phyloP scores from a whole-genome alignment of 2,113 vertebrate genomes.

The Ardeotis arabs region DNA sequence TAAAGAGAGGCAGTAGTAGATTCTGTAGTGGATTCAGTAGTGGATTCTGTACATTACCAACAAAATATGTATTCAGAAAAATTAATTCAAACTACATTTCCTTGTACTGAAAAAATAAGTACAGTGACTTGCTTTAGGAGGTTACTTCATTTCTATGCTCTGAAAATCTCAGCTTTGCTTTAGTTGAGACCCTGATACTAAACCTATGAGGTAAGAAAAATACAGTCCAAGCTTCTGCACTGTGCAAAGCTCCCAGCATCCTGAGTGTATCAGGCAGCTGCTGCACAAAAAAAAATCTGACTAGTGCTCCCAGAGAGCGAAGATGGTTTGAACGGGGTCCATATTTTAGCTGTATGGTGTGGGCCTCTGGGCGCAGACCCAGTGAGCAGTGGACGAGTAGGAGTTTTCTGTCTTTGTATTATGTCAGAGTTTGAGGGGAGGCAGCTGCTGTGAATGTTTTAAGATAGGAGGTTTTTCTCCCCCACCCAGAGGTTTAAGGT shows the following conservation, averaged over 20 bases:
- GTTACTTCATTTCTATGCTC: neutral
- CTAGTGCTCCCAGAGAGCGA: neutral
- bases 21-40: neutral
- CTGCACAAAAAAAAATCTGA: neutral
- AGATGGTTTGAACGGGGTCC: neutral
- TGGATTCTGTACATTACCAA: neutral
- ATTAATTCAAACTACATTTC: neutral
- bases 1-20: neutral
- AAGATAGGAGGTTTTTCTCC: neutral
- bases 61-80: neutral
- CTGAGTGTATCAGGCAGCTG: constrained; percentile 8
- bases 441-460: constrained; percentile 40
- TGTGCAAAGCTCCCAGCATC: neutral
- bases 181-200: neutral
- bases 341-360: neutral
- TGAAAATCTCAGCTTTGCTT: neutral
- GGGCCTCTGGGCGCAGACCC: constrained; percentile 13
- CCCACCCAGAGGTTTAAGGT: neutral
- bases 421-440: constrained; percentile 41
- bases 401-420: constrained; percentile 38
- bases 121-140: neutral
- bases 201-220: neutral
- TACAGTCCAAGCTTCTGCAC: neutral
- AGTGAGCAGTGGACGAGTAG: neutral
- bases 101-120: neutral